phyloP scores from a whole-genome alignment of 2,888 invertebrate species.

The Flabesymbios commensalis region DNA sequence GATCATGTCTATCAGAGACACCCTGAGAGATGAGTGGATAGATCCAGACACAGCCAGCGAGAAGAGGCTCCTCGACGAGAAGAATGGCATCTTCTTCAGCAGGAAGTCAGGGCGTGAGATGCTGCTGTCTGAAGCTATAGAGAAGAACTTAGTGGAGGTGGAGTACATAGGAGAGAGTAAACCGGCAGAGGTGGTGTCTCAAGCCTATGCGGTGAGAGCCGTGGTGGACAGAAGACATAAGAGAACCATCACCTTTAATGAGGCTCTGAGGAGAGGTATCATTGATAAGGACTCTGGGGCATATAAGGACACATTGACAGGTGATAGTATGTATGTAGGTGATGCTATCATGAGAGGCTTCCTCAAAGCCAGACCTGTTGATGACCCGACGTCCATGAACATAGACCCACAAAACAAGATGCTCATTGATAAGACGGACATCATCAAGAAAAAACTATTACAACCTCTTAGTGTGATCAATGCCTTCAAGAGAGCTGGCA shows the following conservation, averaged over 20 bases:
- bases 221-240: conserved; percentile 50
- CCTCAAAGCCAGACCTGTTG: conserved; percentile 53
- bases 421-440: conserved; percentile 48
- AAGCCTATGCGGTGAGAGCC: conserved; percentile 55
- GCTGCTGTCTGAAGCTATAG: conserved; percentile 81
- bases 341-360: conserved; percentile 59
- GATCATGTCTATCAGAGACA: conserved; percentile 15
- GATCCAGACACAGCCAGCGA: conserved; percentile 77
- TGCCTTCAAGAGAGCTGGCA: conserved; percentile 37
- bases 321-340: conserved; percentile 47
- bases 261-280: conserved; percentile 40
- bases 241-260: conserved; percentile 33
- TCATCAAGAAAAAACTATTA: conserved; percentile 46
- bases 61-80: conserved; percentile 85
- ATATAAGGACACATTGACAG: conserved; percentile 52
- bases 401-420: conserved; percentile 57
- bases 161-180: conserved; percentile 13
- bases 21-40: conserved; percentile 16
- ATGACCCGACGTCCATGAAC: conserved; percentile 48
- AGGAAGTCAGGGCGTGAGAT: conserved; percentile 78
- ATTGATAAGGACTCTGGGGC: conserved; percentile 49
- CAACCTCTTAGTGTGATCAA: conserved; percentile 45
- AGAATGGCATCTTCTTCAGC: conserved; percentile 64
- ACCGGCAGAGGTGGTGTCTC: conserved; percentile 36
- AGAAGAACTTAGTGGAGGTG: conserved; percentile 71